Evolutionary conservation across 2,888 invertebrate genomes (phyloP).

Genomic region (Acleris cristana): DNA sequence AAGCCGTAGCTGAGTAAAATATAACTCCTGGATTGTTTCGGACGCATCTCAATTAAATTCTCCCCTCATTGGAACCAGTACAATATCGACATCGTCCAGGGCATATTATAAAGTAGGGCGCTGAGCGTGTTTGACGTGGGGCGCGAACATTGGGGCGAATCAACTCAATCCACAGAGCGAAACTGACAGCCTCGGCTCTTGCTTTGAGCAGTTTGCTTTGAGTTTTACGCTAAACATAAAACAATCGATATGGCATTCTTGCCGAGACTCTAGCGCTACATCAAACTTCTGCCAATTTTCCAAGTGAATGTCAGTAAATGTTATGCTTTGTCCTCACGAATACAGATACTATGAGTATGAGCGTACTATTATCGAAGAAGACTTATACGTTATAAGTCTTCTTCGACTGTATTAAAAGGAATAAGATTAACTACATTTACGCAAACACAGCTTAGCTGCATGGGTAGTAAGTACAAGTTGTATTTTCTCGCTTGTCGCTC

Average conservation of each 20-base stretch:
- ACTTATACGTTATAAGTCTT: conserved; percentile 37
- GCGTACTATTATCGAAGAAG: no score
- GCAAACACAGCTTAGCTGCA: conserved; percentile 15
- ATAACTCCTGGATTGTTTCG: no score
- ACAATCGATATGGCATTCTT: conserved; percentile 2
- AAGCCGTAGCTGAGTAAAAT: no score
- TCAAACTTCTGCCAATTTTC: conserved; percentile 28
- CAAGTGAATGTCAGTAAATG: conserved; percentile 26
- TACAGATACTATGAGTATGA: no score
- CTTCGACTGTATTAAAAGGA: conserved; percentile 20
- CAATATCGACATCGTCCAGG: conserved; percentile 6
- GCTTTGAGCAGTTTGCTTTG: background rate
- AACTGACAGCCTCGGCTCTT: background rate
- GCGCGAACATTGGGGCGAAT: conserved; percentile 27
- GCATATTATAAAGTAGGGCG: conserved; percentile 32
- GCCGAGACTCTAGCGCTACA: conserved; percentile 9
- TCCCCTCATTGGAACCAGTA: conserved; percentile 22
- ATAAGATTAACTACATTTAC: conserved; percentile 29
- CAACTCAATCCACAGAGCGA: conserved; percentile 4
- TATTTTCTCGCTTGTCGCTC: no score
- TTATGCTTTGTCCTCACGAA: conserved; percentile 17
- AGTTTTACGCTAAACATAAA: background rate
- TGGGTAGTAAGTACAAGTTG: no score
- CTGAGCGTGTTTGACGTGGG: conserved; percentile 20
- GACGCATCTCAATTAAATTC: conserved; percentile 18